Evolutionary conservation across 2,888 invertebrate species (phyloP), one percentile per base, ranked within the genome.

Genomic region (Gymnoscelis rufifasciata): DNA sequence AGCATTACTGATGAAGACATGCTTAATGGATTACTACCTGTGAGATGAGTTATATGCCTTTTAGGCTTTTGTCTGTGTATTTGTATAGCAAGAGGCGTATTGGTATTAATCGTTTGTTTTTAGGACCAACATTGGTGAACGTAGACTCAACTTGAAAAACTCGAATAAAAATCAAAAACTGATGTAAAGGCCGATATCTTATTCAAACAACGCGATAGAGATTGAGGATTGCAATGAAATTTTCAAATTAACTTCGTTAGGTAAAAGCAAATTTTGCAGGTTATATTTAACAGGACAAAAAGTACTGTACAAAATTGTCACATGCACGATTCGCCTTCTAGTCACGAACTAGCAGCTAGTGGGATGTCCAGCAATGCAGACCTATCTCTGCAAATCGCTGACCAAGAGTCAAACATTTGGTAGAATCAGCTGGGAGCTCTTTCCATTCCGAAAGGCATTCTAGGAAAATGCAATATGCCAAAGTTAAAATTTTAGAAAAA

Each of bases 301-400:
- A 29, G 24, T 7, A 36, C 35, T 30, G 27, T 26, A 29, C 33
- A 45, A 13, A 49, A 42, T 50, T 28, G 49, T 44, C 44, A 38
- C 50, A 54, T 46, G 40, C 47, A 47, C 49, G 47, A 50, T 56
- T 48, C 43, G 14, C 44, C 43, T 56, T 53, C 56, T 42, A 51
- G 58, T 58, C 58, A 58, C 58, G 58, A 56, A 51, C 43, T 50
- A 37, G 43, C 28, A 40, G 43, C 43, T 44, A 45, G 46, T 46
- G 29, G 15, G 47, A 47, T 49, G 46, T 49, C 56, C 51, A 47
- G 51, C 41, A 36, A 35, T 39, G 38, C 40, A 40, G 53, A 49
- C 49, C 48, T 45, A 37, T 33, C 13, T 43, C 24, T 23, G 15
- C 31, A 36, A 39, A 45, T 30, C 7, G 41, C 44, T 42, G 41